phyloP scores from a whole-genome alignment of 2,888 invertebrate species.

The Saturnia japonica region DNA sequence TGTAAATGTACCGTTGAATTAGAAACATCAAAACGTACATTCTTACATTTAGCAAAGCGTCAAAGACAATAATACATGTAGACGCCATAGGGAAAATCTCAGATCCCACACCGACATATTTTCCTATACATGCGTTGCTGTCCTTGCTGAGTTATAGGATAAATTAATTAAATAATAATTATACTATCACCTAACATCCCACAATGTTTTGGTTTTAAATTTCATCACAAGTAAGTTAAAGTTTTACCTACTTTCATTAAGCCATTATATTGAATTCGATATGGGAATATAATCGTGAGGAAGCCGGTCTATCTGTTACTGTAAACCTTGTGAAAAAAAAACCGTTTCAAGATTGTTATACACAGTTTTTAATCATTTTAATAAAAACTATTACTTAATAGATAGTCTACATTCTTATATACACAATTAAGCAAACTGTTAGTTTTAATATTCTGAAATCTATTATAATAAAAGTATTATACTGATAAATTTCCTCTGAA shows the following conservation, averaged over 20 bases:
- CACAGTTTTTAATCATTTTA: too few relatives aligned
- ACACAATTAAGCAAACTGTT: background rate
- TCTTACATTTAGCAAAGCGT: constrained; percentile 30
- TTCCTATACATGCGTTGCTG: constrained; percentile 35
- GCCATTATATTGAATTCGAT: constrained; percentile 13
- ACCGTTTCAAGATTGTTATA: background rate
- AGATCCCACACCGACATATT: constrained; percentile 38
- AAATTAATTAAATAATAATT: background rate
- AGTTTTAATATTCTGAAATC: background rate
- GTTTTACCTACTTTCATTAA: background rate
- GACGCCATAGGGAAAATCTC: constrained; percentile 40
- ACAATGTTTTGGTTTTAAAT: constrained; percentile 2
- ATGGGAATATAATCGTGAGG: constrained; percentile 23
- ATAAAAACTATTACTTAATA: too few relatives aligned
- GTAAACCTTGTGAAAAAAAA: background rate
- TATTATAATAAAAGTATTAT: background rate
- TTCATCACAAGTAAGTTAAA: background rate
- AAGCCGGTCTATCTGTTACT: constrained; percentile 16
- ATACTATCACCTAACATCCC: background rate
- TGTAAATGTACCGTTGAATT: background rate
- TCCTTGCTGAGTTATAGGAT: constrained; percentile 24
- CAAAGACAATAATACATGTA: constrained; percentile 36
- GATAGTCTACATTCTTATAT: background rate
- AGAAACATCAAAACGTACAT: background rate
- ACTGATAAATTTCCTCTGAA: background rate